These are phyloP conservation scores for Anoplophora glabripennis DNA, from an alignment of 1,140 invertebrate species.

Conservation along the genomic window DNA sequence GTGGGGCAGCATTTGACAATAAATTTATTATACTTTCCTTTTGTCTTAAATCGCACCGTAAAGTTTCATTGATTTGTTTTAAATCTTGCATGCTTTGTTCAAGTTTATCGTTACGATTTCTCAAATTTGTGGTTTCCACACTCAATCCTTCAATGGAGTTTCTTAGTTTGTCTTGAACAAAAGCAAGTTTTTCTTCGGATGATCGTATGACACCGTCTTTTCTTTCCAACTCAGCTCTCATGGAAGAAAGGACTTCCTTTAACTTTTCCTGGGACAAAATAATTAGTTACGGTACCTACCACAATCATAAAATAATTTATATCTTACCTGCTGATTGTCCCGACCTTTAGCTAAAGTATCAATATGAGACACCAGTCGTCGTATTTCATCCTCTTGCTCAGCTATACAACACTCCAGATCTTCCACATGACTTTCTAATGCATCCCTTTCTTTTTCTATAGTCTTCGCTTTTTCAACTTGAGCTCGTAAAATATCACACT, in stretches of 20 bases:
- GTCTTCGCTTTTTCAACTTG: constrained; percentile 32
- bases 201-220: constrained; percentile 40
- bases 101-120: constrained; percentile 24
- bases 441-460: constrained; percentile 36
- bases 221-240: constrained; percentile 41
- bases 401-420: constrained; percentile 41
- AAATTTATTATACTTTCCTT: too few relatives aligned
- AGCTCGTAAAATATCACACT: constrained; percentile 33
- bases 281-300: neutral
- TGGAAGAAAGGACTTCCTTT: constrained; percentile 31
- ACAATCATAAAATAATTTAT: neutral
- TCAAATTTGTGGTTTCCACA: constrained; percentile 33
- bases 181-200: constrained; percentile 42
- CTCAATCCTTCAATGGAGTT: constrained; percentile 35
- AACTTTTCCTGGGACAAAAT: constrained; percentile 39
- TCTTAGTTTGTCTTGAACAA: constrained; percentile 39
- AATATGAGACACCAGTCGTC: constrained; percentile 39
- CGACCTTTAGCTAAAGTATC: constrained; percentile 38
- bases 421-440: constrained; percentile 32
- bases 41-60: too few relatives aligned
- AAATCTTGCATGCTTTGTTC: constrained; percentile 1
- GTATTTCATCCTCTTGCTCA: constrained; percentile 47
- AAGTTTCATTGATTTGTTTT: neutral
- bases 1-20: too few relatives aligned
- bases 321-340: constrained; percentile 41